Base-by-base conservation (phyloP, 2,888 invertebrate species). In the Polyploca ridens region DNA sequence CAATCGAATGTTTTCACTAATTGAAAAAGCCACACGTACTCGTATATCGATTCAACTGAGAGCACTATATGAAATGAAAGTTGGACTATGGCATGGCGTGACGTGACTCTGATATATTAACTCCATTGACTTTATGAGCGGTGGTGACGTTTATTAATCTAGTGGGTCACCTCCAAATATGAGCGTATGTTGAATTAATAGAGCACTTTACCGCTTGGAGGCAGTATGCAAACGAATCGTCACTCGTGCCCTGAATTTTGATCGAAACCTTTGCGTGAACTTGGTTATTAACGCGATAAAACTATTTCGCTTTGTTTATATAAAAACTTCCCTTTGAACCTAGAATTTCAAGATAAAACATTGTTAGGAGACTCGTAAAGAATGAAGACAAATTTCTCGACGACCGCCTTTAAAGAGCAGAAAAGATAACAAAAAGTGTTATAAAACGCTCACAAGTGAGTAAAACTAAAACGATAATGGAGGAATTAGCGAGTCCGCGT, bases 51-150 rank as follows among this genome's bases (percentile, higher is more conserved):
- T 90, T 84, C 84, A 84, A 90, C 88, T 85, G 81, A 88, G 87
- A 87, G 90, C 93, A 93, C 93, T 93, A 90, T 93, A 90, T 91
- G 88, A 93, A 93, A 93, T 93, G 90, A 93, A 91, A 88, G 84
- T 85, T 75, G 76, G 82, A 77, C 79, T 75, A 75, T 76, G 75
- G 74, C 79, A 82, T 87, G 81, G 83, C 87, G 89, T 89, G 88
- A 86, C 91, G 85, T 83, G 85, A 82, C 88, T 79, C 84, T 90
- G 91, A 91, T 89, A 84, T 90, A 92, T 93, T 90, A 89, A 89
- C 90, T 88, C 88, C 89, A 89, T 90, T 86, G 90, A 85, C 85
- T 90, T 90, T 90, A 91, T 86, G 89, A 89, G 87, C 85, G 70
- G 79, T 84, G 83, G 85, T 84, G 87, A 89, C 87, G 83, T 88